phyloP scores from a whole-genome alignment of 2,888 invertebrate genomes.

The Eupithecia abbreviata region DNA sequence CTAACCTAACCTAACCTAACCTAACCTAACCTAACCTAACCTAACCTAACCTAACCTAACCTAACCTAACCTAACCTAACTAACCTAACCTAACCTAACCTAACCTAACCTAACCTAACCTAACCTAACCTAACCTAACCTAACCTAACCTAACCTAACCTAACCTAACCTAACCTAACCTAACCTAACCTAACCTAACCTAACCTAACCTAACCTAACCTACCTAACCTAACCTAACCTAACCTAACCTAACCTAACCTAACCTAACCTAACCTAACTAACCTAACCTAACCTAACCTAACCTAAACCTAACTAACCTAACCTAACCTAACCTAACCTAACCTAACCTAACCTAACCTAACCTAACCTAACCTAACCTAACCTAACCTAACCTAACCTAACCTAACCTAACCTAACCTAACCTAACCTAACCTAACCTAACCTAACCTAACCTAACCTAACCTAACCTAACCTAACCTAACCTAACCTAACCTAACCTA shows the following conservation, averaged over 20 bases:
- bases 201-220: constrained; percentile 17
- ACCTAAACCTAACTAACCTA: constrained; percentile 18
- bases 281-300: constrained; percentile 23
- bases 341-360: constrained; percentile 22
- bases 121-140: constrained; percentile 24
- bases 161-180: constrained; percentile 24
- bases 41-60: constrained; percentile 24
- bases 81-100: constrained; percentile 24
- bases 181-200: constrained; percentile 24
- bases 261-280: neutral
- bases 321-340: constrained; percentile 21
- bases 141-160: constrained; percentile 23
- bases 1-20: constrained; percentile 24
- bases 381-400: constrained; percentile 23
- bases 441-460: constrained; percentile 41
- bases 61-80: constrained; percentile 24
- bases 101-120: constrained; percentile 24
- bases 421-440: constrained; percentile 42
- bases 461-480: constrained; percentile 41
- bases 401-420: constrained; percentile 32
- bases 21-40: constrained; percentile 23
- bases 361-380: constrained; percentile 24
- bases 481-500: constrained; percentile 38
- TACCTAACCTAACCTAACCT: constrained; percentile 1
- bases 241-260: neutral